Evolutionary conservation across 2,113 vertebrate genomes (phyloP), one percentile per base, ranked within the genome.

Genomic region (Phrynosoma platyrhinos): DNA sequence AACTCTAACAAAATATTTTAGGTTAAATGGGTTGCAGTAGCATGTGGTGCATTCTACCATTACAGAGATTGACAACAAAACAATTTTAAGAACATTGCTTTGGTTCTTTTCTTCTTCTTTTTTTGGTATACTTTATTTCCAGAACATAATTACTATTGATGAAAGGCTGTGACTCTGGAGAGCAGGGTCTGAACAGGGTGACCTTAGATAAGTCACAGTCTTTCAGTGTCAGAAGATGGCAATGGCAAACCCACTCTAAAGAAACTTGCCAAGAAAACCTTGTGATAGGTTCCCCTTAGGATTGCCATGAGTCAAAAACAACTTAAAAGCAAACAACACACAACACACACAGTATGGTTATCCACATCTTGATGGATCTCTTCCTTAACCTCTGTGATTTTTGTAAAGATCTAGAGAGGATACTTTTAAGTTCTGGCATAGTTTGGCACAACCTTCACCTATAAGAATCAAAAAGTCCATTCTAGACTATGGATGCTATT

Each of bases 1-100:
- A n/a, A 14, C 52, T 1, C 36, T 62, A 68, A 74, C 36, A 5
- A 47, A 88, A 32, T 88, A 75, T n/a, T 55, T 69, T 36, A 25
- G 18, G 13, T 83, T 55, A 77, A n/a, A 55, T 25, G 21, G 32
- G 53, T 79, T n/a, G 30, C 66, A 89, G 52, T 52, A 30, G 20
- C 82, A 71, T 71, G 25, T 55, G 47, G 20, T 74, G 62, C 27
- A n/a, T 55, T 53, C 25, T 21, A 55, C 2, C 58, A 62, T 79
- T 79, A 76, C 30, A 18, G 30, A 92, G 87, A 32, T 47, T 32
- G 85, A 58, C 7, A 36, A 80, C 82, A 71, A 27, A 79, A 81
- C 9, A 55, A 47, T 47, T 47, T 47, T 82, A 90, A 69, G 12
- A 36, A 89, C 36, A 83, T 90, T 85, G 23, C 23, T 91, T 92